Evolutionary conservation across 2,797 vertebrate species (phyloP), one percentile per base, ranked within the genome.

Genomic region (Sebastes oblongus): DNA sequence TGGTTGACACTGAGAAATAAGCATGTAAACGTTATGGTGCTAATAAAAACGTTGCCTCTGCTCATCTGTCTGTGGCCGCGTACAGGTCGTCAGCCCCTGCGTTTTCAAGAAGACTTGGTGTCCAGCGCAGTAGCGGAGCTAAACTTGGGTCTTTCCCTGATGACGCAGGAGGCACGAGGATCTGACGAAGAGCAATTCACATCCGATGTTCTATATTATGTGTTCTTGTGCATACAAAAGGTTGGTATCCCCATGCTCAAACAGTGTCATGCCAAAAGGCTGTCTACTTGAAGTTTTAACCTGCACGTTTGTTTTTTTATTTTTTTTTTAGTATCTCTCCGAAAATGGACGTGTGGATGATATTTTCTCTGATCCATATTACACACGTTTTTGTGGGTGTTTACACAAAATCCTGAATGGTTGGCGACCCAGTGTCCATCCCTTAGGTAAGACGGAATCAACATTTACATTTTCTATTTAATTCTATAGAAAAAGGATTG

Each of bases 151-250:
- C 96, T 99, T 5, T 97, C 97, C 86, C 94, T 99, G 82, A 99
- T 99, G 98, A 98, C 97, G 24, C 96, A 97, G 85, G 98, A 99
- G 92, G 96, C 98, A 60, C 96, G 97, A 75, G 98, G 97, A 77
- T 92, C 95, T 72, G 98, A 99, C 66, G 97, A 96, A 3, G 97
- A 99, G 88, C 94, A 95, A 0, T 98, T 98, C 76, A 95, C 97
- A 52, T 95, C 98, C 0, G 98, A 99, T 89, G 97, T 98, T 75
- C 96, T 99, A 13, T 99, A 99, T 92, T 99, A 99, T 72, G 96
- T 99, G 81, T 99, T 99, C 94, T 95, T 99, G 88, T 99, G 98
- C 90, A 98, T 99, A 95, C 98, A 99, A 92, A 99, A 99, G 97
- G 98, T 99, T 61, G 39, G 90, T 77, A 6, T 75, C 6, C 3